Conservation (phyloP, 1,140 invertebrate genomes). For the Euura lappo region DNA sequence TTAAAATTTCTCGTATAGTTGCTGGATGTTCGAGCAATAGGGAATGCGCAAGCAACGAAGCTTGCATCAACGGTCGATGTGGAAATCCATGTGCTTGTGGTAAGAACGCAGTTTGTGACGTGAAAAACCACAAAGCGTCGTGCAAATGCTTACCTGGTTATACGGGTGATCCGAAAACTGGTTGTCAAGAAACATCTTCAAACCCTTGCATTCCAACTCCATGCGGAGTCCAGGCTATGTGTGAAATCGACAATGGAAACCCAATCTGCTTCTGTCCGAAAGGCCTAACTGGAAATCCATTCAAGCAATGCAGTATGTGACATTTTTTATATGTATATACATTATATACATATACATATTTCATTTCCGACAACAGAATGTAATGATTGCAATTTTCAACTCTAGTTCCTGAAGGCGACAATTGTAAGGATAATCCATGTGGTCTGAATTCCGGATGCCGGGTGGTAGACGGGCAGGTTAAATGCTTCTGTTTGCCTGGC, state of each 20-base stretch:
- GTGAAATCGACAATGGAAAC: conserved; percentile 84
- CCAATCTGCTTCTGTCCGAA: conserved; percentile 90
- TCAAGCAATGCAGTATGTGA: conserved; percentile 87
- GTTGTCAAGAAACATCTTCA: conserved; percentile 64
- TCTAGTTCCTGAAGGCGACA: conserved; percentile 85
- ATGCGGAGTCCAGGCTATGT: conserved; percentile 82
- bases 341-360: neutral
- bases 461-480: conserved; percentile 71
- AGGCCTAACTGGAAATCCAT: conserved; percentile 89
- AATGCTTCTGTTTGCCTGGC: conserved; percentile 86
- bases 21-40: conserved; percentile 72
- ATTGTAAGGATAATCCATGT: conserved; percentile 84
- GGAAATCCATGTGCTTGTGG: conserved; percentile 79
- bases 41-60: conserved; percentile 73
- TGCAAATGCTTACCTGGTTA: conserved; percentile 82
- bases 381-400: conserved; percentile 27
- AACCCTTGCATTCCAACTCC: conserved; percentile 85
- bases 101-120: conserved; percentile 77
- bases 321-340: conserved; percentile 15
- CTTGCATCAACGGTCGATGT: conserved; percentile 78
- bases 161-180: conserved; percentile 70
- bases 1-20: conserved; percentile 52
- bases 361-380: neutral
- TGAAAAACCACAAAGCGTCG: conserved; percentile 72
- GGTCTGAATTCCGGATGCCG: conserved; percentile 83